These are phyloP conservation scores for Chloromyia formosa DNA, from an alignment of 2,888 invertebrate species.

Conservation along the genomic window DNA sequence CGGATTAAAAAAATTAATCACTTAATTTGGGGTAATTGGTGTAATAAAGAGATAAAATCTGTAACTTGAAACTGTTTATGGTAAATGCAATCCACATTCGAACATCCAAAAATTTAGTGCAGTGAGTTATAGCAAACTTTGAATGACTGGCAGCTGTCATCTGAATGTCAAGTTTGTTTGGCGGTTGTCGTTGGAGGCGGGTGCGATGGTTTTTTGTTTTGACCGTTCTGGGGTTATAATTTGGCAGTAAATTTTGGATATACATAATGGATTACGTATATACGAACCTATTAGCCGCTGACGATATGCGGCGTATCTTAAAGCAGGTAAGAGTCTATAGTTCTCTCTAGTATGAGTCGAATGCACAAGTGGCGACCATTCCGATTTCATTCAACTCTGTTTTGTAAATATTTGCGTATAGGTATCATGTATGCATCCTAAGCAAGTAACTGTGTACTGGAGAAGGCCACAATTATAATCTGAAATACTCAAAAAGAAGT, in stretches of 20 bases:
- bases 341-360: too few species aligned
- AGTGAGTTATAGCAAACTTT: not conserved
- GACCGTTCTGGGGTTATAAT: not conserved
- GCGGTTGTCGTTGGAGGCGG: not conserved
- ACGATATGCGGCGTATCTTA: slow-evolving; percentile 54
- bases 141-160: not conserved
- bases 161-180: not conserved
- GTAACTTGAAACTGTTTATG: too few species aligned
- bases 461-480: too few species aligned
- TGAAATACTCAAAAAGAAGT: too few species aligned
- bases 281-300: slow-evolving; percentile 52
- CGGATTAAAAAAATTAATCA: too few species aligned
- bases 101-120: not conserved
- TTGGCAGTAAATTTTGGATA: not conserved
- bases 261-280: slow-evolving; percentile 52
- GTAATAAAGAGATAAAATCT: too few species aligned
- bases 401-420: too few species aligned
- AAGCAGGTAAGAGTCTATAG: slow-evolving; percentile 52
- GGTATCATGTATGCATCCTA: too few species aligned
- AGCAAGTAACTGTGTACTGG: too few species aligned
- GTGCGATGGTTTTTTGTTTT: not conserved
- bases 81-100: slow-evolving; percentile 8
- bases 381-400: too few species aligned
- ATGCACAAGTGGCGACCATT: too few species aligned
- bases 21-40: too few species aligned